These are phyloP conservation scores for Herminia tarsipennalis DNA, from an alignment of 2,888 invertebrate genomes.

Conservation along the genomic window DNA sequence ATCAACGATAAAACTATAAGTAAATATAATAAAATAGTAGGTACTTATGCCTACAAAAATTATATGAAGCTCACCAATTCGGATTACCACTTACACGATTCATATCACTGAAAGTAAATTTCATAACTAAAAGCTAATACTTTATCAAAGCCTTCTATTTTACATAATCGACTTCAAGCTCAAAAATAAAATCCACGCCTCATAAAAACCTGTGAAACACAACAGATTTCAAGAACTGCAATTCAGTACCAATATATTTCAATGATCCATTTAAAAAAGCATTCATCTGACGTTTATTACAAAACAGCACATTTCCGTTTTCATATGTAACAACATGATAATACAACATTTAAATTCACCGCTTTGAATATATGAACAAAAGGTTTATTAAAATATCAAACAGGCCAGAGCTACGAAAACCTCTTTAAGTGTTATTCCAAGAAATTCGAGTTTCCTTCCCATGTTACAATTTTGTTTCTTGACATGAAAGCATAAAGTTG, in stretches of 20 bases:
- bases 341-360: slow-evolving; percentile 35
- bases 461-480: slow-evolving; percentile 35
- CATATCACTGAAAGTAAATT: no score
- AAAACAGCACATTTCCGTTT: slow-evolving; percentile 14
- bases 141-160: slow-evolving; percentile 11
- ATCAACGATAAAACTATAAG: no score
- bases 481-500: slow-evolving; percentile 42
- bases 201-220: slow-evolving; percentile 12
- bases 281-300: slow-evolving; percentile 6
- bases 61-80: no score
- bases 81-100: no score
- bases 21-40: no score
- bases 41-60: no score
- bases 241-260: slow-evolving; percentile 12
- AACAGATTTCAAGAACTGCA: slow-evolving; percentile 12
- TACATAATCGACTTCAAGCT: background rate
- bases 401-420: slow-evolving; percentile 32
- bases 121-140: no score
- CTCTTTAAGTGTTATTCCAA: slow-evolving; percentile 43
- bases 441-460: slow-evolving; percentile 42
- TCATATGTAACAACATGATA: slow-evolving; percentile 23
- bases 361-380: slow-evolving; percentile 26
- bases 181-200: slow-evolving; percentile 5
- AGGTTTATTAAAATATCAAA: slow-evolving; percentile 46
- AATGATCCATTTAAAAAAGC: slow-evolving; percentile 9